phyloP scores from a whole-genome alignment of 2,888 invertebrate genomes.

The Daptonema setosum region DNA sequence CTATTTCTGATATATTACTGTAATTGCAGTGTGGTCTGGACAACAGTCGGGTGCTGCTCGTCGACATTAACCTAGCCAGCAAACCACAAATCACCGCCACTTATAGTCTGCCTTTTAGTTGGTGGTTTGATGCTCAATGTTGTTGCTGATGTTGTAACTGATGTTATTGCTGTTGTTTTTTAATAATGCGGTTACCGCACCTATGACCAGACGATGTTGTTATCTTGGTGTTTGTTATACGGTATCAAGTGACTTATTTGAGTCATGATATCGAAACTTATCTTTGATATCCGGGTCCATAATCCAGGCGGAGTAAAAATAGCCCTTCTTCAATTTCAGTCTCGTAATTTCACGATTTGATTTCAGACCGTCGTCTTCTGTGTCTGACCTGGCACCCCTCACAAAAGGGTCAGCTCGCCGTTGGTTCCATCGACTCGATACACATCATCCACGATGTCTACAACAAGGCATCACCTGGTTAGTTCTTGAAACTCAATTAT shows the following conservation, averaged over 20 bases:
- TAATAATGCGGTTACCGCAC: background rate
- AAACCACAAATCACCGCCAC: background rate
- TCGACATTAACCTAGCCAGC: background rate
- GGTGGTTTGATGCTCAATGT: background rate
- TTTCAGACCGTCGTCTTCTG: background rate
- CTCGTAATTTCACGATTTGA: background rate
- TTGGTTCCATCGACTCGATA: background rate
- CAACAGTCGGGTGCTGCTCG: background rate
- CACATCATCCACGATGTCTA: background rate
- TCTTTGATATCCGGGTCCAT: too few species aligned
- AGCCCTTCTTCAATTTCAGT: background rate
- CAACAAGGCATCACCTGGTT: background rate
- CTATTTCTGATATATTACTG: too few species aligned
- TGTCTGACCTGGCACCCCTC: background rate
- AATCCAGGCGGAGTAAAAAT: too few species aligned
- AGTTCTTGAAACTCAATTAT: too few species aligned
- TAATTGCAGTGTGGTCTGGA: background rate
- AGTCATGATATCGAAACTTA: too few species aligned
- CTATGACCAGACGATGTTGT: too few species aligned
- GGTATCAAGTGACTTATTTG: too few species aligned
- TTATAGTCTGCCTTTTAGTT: background rate
- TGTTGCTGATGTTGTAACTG: background rate
- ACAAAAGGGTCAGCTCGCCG: background rate
- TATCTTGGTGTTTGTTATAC: too few species aligned
- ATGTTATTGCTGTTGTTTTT: background rate